These are phyloP conservation scores for Coregonus suidteri DNA, from an alignment of 2,797 vertebrate species.

Conservation along the genomic window DNA sequence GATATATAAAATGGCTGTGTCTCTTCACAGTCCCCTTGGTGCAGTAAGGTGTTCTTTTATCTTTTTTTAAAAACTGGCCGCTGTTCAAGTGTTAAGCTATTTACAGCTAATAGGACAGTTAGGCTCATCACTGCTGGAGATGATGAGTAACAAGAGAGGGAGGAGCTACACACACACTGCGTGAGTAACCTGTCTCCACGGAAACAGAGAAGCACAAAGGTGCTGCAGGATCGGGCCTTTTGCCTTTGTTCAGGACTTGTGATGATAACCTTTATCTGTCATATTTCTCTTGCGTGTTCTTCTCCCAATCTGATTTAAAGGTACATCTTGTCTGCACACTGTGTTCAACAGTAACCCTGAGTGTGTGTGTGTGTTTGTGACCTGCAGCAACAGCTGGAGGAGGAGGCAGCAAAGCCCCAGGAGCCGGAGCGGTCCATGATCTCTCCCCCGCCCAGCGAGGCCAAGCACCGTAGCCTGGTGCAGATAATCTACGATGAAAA, in stretches of 20 bases:
- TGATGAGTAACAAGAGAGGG: neutral
- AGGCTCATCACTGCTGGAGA: slow-evolving; percentile 51
- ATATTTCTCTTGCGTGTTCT: slow-evolving; percentile 8
- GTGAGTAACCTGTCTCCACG: slow-evolving; percentile 8
- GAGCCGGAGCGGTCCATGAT: slow-evolving; percentile 88
- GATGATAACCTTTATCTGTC: slow-evolving; percentile 1
- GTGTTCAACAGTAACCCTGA: neutral
- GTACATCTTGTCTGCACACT: neutral
- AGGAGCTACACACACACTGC: slow-evolving; percentile 11
- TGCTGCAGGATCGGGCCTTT: slow-evolving; percentile 26
- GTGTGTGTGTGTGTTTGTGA: slow-evolving; percentile 31
- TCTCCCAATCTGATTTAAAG: neutral
- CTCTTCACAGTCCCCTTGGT: no score
- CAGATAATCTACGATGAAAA: slow-evolving; percentile 99
- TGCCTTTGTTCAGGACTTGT: neutral
- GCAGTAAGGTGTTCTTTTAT: no score
- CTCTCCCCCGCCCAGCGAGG: slow-evolving; percentile 94
- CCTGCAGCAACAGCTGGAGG: slow-evolving; percentile 95
- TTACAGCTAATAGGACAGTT: slow-evolving; percentile 56
- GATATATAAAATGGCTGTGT: no score
- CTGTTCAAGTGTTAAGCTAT: slow-evolving; percentile 29
- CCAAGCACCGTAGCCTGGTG: slow-evolving; percentile 96
- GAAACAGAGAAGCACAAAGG: slow-evolving; percentile 30
- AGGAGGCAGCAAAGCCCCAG: slow-evolving; percentile 95
- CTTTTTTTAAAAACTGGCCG: no score